Conservation (phyloP, 1,140 invertebrate genomes). For the Halesus radiatus region DNA sequence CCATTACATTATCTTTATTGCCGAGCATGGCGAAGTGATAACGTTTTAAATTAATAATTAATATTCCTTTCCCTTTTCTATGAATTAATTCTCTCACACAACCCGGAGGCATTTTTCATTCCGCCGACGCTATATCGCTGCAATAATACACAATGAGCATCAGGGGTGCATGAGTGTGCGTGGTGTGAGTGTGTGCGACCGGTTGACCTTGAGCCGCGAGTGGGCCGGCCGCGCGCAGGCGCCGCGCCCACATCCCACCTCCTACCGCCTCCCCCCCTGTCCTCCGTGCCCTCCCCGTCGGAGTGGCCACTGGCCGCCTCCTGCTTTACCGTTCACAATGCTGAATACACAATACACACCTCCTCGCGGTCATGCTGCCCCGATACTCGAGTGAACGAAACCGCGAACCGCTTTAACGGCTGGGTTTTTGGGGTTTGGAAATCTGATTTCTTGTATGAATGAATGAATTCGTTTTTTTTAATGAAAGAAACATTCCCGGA, state of each 20-base stretch:
- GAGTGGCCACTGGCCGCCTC: background rate
- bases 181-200: constrained; percentile 17
- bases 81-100: too few relatives aligned
- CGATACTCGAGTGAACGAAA: constrained; percentile 15
- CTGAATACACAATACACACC: background rate
- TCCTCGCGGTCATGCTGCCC: constrained; percentile 17
- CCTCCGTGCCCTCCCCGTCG: background rate
- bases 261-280: background rate
- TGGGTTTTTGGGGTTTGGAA: too few relatives aligned
- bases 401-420: background rate
- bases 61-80: too few relatives aligned
- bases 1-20: too few relatives aligned
- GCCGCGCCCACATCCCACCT: constrained; percentile 17
- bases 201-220: constrained; percentile 38
- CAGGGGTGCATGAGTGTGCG: background rate
- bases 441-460: too few relatives aligned
- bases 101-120: too few relatives aligned
- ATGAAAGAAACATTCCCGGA: too few relatives aligned
- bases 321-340: too few relatives aligned
- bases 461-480: too few relatives aligned
- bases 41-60: too few relatives aligned
- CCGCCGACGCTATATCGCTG: background rate
- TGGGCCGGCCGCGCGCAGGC: constrained; percentile 30
- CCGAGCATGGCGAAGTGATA: too few relatives aligned
- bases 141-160: background rate